Percentiles rank a stretch among this genome's conserved stretches.
Conservation (phyloP, 1,140 invertebrate species). For the Thaumatotibia leucotreta region DNA sequence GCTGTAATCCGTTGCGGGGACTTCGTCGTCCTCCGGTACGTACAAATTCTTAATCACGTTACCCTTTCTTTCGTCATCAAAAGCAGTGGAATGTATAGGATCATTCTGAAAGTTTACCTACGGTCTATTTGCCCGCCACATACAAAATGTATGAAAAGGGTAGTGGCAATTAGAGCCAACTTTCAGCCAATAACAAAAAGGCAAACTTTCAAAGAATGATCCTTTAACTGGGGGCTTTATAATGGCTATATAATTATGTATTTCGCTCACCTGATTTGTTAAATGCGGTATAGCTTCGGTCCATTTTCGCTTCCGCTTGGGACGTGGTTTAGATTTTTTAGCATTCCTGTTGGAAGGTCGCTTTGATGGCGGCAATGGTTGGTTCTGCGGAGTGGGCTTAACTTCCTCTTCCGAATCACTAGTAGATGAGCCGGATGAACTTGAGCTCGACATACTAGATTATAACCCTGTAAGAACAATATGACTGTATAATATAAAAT, state of each 20-base stretch:
- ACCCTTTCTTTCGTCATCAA: neutral
- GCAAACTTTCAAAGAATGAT: too few relatives aligned
- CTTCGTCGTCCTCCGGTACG: neutral
- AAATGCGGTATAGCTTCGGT: neutral
- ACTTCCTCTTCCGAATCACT: neutral
- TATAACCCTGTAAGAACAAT: neutral
- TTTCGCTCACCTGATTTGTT: neutral
- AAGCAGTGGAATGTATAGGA: too few relatives aligned
- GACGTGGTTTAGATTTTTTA: neutral
- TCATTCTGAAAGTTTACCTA: too few relatives aligned
- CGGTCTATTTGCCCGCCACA: too few relatives aligned
- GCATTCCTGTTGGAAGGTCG: neutral
- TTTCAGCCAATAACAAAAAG: too few relatives aligned
- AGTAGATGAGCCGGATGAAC: neutral
- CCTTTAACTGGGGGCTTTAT: neutral
- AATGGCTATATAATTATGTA: neutral
- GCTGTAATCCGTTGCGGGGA: neutral
- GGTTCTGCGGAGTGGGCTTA: neutral
- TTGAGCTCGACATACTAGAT: neutral
- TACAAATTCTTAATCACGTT: neutral
- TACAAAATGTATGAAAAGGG: too few relatives aligned
- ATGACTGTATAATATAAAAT: too few relatives aligned
- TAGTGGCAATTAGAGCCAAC: too few relatives aligned
- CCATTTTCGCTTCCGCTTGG: neutral
- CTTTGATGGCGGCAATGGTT: neutral